Conservation (phyloP, 2,888 invertebrate species). For the Bombylius major region DNA sequence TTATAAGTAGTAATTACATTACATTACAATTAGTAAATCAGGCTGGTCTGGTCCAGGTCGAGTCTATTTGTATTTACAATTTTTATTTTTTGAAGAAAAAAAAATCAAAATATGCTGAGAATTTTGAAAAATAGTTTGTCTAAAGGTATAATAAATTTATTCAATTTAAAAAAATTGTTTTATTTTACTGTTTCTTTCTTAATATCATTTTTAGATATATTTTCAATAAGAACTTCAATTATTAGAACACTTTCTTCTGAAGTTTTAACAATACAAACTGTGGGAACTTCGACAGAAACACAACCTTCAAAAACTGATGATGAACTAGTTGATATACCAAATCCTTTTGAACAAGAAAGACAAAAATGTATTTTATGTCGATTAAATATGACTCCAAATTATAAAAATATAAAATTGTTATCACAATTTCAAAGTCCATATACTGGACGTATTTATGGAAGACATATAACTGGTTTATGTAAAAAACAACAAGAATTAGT, state of each 20-base stretch:
- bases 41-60: too few relatives aligned
- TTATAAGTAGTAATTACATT: too few relatives aligned
- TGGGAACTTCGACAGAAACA: neutral
- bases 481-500: slow-evolving; percentile 62
- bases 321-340: slow-evolving; percentile 46
- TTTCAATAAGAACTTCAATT: neutral
- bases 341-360: slow-evolving; percentile 68
- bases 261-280: neutral
- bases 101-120: too few relatives aligned
- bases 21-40: too few relatives aligned
- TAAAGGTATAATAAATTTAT: neutral
- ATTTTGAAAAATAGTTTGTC: too few relatives aligned
- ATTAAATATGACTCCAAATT: slow-evolving; percentile 67
- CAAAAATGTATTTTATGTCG: slow-evolving; percentile 71
- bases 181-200: neutral
- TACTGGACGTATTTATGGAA: slow-evolving; percentile 84
- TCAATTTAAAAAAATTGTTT: neutral
- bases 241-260: neutral
- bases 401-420: slow-evolving; percentile 81
- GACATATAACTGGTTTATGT: slow-evolving; percentile 90
- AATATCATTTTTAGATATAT: neutral
- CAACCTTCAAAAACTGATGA: slow-evolving; percentile 14
- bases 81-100: too few relatives aligned
- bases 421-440: slow-evolving; percentile 94
- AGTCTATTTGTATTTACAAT: too few relatives aligned